Base-by-base conservation (phyloP, 2,888 invertebrate genomes). In the Alcis repandata region DNA sequence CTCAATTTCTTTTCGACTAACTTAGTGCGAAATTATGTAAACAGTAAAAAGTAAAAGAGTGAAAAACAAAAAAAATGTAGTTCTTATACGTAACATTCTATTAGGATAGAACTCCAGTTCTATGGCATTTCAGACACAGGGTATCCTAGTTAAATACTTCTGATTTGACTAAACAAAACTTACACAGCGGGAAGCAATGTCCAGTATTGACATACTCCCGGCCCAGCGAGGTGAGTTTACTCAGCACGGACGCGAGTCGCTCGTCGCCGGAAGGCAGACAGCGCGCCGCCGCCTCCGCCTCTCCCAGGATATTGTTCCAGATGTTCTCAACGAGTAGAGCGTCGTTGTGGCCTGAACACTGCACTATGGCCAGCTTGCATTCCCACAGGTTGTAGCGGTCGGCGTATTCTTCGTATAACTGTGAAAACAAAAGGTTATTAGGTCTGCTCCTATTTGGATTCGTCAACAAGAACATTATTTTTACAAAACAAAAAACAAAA, bases 281-380 rank as follows among this genome's bases (percentile, higher is more conserved):
- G 79, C 93, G 65, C 72, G 92, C 86, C 46, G 91, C 84, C 63
- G 93, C 84, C 85, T 94, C 93, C 20, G 95, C 89, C 83, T 96
- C 96, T 59, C 91, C 87, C 65, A 97, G 94, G 61, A 99, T 98
- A 83, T 97, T 96, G 68, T 96, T 96, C 99, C 99, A 99, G 58
- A 99, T 96, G 61, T 96, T 96, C 88, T 98, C 98, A 48, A 99
- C 97, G 10, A 99, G 92, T 64, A 97, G 94, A 0, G 96, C 95
- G 85, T 99, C 99, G 77, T 97, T 96, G 88, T 98, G 97, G 13
- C 98, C 98, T 7, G 99, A 98, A 85, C 98, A 98, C 78, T 98
- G 97, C 51, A 99, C 96, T 71, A 99, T 98, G 7, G 98, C 98
- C 63, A 99, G 93, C 89, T 99, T 98, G 86, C 98, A 97, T 89